Evolutionary conservation across 2,888 invertebrate genomes (phyloP).

Genomic region (Leptogaster cylindrica): DNA sequence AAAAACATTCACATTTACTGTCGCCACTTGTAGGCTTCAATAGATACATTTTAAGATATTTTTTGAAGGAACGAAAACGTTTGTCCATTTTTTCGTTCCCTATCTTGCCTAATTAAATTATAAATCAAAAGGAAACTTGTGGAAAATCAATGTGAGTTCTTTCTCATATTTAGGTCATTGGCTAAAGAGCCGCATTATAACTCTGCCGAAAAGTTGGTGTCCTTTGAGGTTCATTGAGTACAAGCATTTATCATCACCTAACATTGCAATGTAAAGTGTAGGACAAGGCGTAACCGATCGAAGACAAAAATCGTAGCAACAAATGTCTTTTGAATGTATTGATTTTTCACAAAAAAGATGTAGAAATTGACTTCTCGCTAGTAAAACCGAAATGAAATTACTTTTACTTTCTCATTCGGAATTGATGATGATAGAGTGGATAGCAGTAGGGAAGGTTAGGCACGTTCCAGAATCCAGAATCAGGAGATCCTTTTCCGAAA

Average conservation of each 20-base stretch:
- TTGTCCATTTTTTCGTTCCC: neutral
- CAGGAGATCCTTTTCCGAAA: neutral
- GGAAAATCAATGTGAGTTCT: conserved; percentile 29
- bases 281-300: too few relatives aligned
- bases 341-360: conserved; percentile 29
- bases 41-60: conserved; percentile 22
- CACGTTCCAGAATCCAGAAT: neutral
- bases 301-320: too few relatives aligned
- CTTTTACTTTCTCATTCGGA: neutral
- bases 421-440: neutral
- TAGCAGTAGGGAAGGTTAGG: neutral
- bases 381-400: too few relatives aligned
- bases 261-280: too few relatives aligned
- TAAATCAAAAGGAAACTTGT: conserved; percentile 17
- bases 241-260: neutral
- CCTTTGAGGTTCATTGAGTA: too few relatives aligned
- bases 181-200: conserved; percentile 16
- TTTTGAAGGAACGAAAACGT: neutral
- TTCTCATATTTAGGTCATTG: conserved; percentile 22
- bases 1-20: conserved; percentile 7
- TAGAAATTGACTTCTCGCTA: too few relatives aligned
- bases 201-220: too few relatives aligned
- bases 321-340: conserved; percentile 14
- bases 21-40: neutral
- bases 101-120: conserved; percentile 7